A percentile compares a stretch with the other conserved stretches of the same genome.
phyloP scores from a whole-genome alignment of 2,797 vertebrate genomes.

The Lacerta bilineata region DNA sequence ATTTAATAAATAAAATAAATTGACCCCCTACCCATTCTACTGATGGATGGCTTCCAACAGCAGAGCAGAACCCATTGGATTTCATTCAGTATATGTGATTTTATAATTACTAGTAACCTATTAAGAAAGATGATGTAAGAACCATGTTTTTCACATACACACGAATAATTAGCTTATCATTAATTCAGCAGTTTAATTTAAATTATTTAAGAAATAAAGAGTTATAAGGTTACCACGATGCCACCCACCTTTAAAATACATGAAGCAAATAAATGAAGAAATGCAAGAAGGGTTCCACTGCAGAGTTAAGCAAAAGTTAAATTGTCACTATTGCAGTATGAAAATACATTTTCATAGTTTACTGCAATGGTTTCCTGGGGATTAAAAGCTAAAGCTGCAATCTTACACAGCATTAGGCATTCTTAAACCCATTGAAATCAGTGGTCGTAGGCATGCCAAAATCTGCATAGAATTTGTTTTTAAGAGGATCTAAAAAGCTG shows the following conservation, averaged over 20 bases:
- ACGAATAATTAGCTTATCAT: background rate
- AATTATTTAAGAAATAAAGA: conserved; percentile 3
- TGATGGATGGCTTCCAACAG: background rate
- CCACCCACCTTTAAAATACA: conserved; percentile 13
- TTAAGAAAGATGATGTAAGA: conserved; percentile 25
- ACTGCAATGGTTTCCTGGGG: background rate
- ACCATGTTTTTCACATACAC: background rate
- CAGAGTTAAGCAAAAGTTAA: conserved; percentile 14
- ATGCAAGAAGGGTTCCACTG: conserved; percentile 20
- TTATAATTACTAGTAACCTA: conserved; percentile 29
- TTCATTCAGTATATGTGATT: conserved; percentile 13
- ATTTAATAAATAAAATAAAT: background rate
- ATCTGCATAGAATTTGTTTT: background rate
- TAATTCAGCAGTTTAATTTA: background rate
- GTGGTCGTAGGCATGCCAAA: background rate
- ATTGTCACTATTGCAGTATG: background rate
- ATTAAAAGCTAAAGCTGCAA: background rate
- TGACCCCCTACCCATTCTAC: background rate
- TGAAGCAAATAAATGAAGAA: conserved; percentile 7
- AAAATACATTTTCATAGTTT: conserved; percentile 1
- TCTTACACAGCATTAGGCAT: background rate
- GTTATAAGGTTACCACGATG: background rate
- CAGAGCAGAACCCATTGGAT: background rate
- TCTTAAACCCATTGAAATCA: background rate
- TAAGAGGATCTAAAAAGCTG: background rate